Conservation (phyloP, 2,888 invertebrate genomes). For the Limnephilus marmoratus region DNA sequence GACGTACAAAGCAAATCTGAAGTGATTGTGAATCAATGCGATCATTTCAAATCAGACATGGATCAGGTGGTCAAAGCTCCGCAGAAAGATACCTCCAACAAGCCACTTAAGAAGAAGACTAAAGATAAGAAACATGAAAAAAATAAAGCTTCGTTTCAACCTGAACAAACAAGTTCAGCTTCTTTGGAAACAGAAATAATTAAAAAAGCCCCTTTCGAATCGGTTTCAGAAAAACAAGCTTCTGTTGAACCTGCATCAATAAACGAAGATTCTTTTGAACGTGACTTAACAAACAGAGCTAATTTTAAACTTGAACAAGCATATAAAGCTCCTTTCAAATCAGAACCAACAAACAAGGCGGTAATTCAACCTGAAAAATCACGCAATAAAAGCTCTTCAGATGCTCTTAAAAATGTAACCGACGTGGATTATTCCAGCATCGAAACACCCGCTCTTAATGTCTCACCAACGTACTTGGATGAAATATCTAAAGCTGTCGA, state of each 20-base stretch:
- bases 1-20: constrained; percentile 41
- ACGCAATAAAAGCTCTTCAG: background rate
- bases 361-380: background rate
- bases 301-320: background rate
- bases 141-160: background rate
- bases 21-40: constrained; percentile 32
- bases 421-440: background rate
- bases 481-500: constrained; percentile 65
- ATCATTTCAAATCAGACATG: background rate
- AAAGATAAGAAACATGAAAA: constrained; percentile 46
- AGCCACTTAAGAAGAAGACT: constrained; percentile 34
- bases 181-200: background rate
- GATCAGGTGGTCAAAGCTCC: constrained; percentile 5
- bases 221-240: background rate
- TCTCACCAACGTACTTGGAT: constrained; percentile 50
- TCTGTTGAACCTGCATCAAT: background rate
- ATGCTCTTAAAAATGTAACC: background rate
- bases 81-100: background rate
- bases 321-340: background rate
- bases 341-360: background rate
- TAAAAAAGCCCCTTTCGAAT: background rate
- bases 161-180: background rate
- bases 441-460: background rate
- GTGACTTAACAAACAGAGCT: background rate
- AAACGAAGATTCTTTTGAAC: background rate